Conservation (phyloP, 2,113 vertebrate genomes). For the Boulengeromyrus knoepffleri region DNA sequence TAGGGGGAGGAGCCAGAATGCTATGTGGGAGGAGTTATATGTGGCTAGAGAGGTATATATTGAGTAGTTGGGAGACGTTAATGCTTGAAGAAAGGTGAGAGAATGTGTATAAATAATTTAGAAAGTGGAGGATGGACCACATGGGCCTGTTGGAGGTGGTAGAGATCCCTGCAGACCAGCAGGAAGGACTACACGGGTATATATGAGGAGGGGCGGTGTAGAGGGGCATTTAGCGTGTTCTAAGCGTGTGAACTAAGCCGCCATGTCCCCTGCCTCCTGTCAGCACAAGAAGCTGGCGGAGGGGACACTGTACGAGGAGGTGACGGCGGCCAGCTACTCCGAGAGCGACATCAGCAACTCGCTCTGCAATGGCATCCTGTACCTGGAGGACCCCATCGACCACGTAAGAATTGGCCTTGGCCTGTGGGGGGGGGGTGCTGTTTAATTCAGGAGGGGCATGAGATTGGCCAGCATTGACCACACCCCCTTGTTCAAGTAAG, state of each 20-base stretch:
- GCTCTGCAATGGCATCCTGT: slow-evolving; percentile 77
- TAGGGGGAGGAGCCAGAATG: neutral
- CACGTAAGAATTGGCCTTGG: slow-evolving; percentile 54
- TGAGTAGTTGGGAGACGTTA: neutral
- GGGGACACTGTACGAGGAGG: slow-evolving; percentile 75
- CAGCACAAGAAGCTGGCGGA: slow-evolving; percentile 84
- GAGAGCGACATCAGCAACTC: slow-evolving; percentile 84
- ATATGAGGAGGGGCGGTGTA: neutral
- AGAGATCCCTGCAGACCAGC: neutral
- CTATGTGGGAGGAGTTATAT: neutral
- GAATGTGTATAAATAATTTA: neutral
- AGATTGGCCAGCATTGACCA: neutral
- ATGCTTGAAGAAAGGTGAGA: neutral
- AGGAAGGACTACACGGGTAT: neutral
- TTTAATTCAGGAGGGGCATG: neutral
- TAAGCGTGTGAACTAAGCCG: neutral
- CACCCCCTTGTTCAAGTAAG: neutral
- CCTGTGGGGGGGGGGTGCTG: neutral
- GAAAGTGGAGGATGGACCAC: neutral
- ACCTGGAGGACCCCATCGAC: slow-evolving; percentile 77
- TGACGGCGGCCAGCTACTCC: slow-evolving; percentile 70
- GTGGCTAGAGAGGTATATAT: neutral
- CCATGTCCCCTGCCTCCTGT: neutral
- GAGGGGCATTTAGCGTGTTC: neutral
- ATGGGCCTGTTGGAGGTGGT: neutral